These are phyloP conservation scores for Molanna angustata DNA, from an alignment of 2,888 invertebrate genomes.

Conservation along the genomic window DNA sequence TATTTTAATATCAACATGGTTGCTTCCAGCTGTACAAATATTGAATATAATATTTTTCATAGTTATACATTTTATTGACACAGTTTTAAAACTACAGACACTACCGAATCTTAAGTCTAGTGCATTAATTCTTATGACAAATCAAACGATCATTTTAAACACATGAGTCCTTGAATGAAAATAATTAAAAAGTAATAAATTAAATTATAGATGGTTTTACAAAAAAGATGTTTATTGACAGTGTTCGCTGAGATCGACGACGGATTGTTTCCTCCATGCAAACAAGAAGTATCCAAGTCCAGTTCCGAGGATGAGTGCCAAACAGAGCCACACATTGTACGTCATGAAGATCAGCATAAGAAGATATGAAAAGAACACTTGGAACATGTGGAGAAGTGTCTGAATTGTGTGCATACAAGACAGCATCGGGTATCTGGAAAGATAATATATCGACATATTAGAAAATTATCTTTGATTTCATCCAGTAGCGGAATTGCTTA, in stretches of 20 bases:
- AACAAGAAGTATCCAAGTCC: constrained; percentile 91
- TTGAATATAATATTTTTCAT: constrained; percentile 3
- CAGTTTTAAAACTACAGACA: too few relatives aligned
- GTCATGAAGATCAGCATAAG: constrained; percentile 98
- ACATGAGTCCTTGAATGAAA: too few relatives aligned
- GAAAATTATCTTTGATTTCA: too few relatives aligned
- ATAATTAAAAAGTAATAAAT: neutral
- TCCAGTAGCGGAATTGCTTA: too few relatives aligned
- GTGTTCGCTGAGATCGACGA: constrained; percentile 90
- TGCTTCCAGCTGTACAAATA: too few relatives aligned
- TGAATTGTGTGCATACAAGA: constrained; percentile 80
- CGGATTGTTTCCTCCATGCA: constrained; percentile 89
- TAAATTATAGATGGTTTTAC: neutral
- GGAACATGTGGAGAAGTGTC: constrained; percentile 82
- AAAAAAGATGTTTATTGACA: constrained; percentile 60
- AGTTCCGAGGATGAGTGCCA: constrained; percentile 86
- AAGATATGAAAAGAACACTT: constrained; percentile 86
- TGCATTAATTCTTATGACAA: too few relatives aligned
- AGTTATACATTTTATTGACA: neutral
- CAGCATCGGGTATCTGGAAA: constrained; percentile 76
- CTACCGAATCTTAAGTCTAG: too few relatives aligned
- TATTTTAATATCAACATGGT: too few relatives aligned
- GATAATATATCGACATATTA: too few relatives aligned
- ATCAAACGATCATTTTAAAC: too few relatives aligned
- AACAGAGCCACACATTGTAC: constrained; percentile 91